Conservation (phyloP, 2,113 vertebrate genomes). For the Neogobius melanostomus region DNA sequence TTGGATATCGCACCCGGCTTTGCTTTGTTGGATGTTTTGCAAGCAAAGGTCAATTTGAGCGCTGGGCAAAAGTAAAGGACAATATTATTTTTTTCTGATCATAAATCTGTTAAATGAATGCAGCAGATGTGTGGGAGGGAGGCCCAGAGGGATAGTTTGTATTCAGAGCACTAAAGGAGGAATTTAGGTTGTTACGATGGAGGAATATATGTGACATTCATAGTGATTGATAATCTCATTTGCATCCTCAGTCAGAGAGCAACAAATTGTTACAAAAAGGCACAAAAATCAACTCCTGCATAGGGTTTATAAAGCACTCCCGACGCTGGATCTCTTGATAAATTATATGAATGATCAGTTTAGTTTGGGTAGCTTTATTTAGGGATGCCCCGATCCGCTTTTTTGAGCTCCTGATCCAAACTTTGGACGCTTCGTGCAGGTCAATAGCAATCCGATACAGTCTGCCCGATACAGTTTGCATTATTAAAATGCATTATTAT, state of each 20-base stretch:
- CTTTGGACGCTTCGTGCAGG: no score
- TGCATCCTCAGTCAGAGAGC: no score
- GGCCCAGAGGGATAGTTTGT: background rate
- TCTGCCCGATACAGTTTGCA: no score
- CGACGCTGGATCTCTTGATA: no score
- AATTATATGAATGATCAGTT: no score
- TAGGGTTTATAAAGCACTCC: background rate
- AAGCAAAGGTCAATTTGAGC: constrained; percentile 5
- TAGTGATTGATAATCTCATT: background rate
- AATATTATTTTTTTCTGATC: background rate
- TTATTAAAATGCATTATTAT: no score
- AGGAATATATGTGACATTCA: background rate
- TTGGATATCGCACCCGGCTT: background rate
- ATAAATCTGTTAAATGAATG: background rate
- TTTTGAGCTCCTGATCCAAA: no score
- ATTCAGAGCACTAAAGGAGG: background rate
- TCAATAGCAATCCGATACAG: no score
- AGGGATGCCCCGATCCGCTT: no score
- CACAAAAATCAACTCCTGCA: no score
- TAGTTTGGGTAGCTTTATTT: no score
- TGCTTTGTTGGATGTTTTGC: constrained; percentile 1
- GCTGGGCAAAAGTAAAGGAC: constrained; percentile 5
- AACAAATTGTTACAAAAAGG: no score
- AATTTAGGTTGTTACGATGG: background rate
- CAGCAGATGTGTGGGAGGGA: background rate